Evolutionary conservation across 1,140 invertebrate species (phyloP), one percentile per base, ranked within the genome.

Genomic region (Temnothorax curvispinosus): DNA sequence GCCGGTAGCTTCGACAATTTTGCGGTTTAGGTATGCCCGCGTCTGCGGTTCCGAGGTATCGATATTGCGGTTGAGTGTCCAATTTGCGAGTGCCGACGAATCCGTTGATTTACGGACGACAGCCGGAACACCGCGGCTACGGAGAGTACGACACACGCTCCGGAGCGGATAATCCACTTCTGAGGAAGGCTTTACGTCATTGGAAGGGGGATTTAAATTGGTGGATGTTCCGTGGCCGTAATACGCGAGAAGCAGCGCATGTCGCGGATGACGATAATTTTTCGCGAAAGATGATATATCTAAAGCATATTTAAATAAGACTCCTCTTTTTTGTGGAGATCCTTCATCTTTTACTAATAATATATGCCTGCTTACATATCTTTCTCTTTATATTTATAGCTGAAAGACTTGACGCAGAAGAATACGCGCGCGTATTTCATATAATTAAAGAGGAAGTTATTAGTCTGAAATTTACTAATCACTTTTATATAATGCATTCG

Each of bases 61-160:
- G 88, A 89, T 90, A 90, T 87, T 64, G 85, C 72, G 88, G 88
- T 89, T 74, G 78, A 90, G 74, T 85, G 88, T 76, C 85, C 88
- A 90, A 89, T 90, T 89, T 89, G 74, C 85, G 85, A 90, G 82
- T 87, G 54, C 21, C 85, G 74, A 84, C 88, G 74, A 87, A 75
- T 87, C 74, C 74, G n/a, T n/a, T 89, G 89, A 89, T 90, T 87
- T 90, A 90, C 85, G 77, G 47, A 54, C 72, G 62, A 62, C 58
- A 72, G 18, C 18, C 56, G 8, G 50, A 54, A 60, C 65, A 60
- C 65, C 15, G 62, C 47, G 38, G 60, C 32, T 65, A 60, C 72
- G 62, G 52, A n/a, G 15, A 41, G 11, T 54, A 54, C n/a, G 41
- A 72, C 50, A 76, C 21, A 52, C 18, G 35, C 15, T 54, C 41